A percentile compares a stretch with the other conserved stretches of the same genome.
phyloP scores from a whole-genome alignment of 2,888 invertebrate species.

The Lasioglossum figueresi region DNA sequence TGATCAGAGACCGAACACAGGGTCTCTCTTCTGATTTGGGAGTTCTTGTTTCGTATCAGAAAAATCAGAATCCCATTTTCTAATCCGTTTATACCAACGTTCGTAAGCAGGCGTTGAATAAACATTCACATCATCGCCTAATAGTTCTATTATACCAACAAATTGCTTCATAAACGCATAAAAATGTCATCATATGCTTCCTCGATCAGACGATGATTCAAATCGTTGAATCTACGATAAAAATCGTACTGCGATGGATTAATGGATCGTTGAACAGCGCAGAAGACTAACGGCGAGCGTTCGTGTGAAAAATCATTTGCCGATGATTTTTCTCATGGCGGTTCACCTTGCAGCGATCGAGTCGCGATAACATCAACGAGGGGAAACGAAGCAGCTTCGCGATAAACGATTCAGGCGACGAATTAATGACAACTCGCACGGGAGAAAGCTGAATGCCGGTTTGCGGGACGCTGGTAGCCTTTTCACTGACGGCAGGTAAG shows the following conservation, averaged over 20 bases:
- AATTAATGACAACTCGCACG: slow-evolving; percentile 62
- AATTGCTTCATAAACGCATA: too few relatives aligned
- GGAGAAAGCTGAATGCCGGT: slow-evolving; percentile 58
- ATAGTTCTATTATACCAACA: too few relatives aligned
- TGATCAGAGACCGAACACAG: too few relatives aligned
- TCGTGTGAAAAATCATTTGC: neutral
- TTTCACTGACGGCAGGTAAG: slow-evolving; percentile 14
- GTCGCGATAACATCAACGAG: neutral
- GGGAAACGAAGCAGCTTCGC: neutral
- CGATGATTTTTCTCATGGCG: neutral
- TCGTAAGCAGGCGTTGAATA: too few relatives aligned
- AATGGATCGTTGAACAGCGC: too few relatives aligned
- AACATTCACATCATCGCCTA: too few relatives aligned
- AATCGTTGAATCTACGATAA: too few relatives aligned
- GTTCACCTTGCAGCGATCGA: neutral
- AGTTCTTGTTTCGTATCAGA: too few relatives aligned
- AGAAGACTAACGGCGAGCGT: neutral
- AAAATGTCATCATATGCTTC: neutral
- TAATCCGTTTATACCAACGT: too few relatives aligned
- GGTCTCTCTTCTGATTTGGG: too few relatives aligned
- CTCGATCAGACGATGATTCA: neutral
- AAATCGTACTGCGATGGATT: too few relatives aligned
- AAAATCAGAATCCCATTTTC: too few relatives aligned
- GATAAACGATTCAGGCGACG: slow-evolving; percentile 62
- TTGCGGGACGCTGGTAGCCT: slow-evolving; percentile 37